phyloP scores from a whole-genome alignment of 2,797 vertebrate species.

The Sebastes oblongus region DNA sequence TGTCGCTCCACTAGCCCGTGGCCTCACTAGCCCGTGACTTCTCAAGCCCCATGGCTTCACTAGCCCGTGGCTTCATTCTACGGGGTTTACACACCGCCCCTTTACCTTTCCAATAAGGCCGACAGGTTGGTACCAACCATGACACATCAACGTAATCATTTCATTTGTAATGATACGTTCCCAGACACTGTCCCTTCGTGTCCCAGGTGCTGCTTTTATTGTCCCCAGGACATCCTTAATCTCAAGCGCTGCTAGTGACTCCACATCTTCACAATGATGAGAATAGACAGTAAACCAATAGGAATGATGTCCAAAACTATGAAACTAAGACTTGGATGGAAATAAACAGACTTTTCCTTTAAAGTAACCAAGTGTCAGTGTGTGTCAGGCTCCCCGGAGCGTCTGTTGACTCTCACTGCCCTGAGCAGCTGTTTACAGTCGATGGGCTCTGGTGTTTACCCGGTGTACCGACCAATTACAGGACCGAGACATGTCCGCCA shows the following conservation, averaged over 20 bases:
- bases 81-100: too few species aligned
- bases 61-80: too few species aligned
- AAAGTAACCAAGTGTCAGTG: background rate
- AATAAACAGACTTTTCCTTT: background rate
- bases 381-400: background rate
- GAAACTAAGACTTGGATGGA: background rate
- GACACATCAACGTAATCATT: too few species aligned
- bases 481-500: background rate
- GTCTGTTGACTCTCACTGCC: background rate
- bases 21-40: too few species aligned
- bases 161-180: too few species aligned
- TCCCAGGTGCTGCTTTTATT: too few species aligned
- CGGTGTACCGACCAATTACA: constrained; percentile 37
- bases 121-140: too few species aligned
- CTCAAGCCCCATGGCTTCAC: too few species aligned
- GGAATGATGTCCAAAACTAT: background rate
- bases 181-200: too few species aligned
- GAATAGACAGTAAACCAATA: background rate
- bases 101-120: too few species aligned
- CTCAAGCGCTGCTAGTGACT: background rate
- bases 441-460: constrained; percentile 17
- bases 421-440: constrained; percentile 5
- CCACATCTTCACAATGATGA: background rate
- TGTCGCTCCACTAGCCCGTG: too few species aligned
- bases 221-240: background rate